Conservation (phyloP, 2,113 vertebrate species). For the Gasterosteus aculeatus region DNA sequence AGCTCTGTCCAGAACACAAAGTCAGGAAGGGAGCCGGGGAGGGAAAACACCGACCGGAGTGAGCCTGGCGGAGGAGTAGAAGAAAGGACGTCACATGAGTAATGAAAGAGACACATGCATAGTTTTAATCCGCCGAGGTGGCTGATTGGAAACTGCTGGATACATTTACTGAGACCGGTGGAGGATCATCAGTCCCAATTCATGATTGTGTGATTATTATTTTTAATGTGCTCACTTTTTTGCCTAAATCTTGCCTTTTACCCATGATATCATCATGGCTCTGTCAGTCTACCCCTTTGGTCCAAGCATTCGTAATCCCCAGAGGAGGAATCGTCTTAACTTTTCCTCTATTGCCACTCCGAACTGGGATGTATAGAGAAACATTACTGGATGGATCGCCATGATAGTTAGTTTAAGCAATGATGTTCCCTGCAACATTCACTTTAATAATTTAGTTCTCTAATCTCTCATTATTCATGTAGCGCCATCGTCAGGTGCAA, state of each 20-base stretch:
- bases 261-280: neutral
- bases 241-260: neutral
- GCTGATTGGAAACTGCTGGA: slow-evolving; percentile 13
- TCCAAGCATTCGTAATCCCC: neutral
- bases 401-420: neutral
- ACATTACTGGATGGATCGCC: neutral
- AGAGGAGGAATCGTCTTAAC: neutral
- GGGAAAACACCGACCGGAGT: slow-evolving; percentile 28
- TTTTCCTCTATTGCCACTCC: neutral
- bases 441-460: neutral
- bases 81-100: slow-evolving; percentile 39
- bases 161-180: neutral
- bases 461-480: neutral
- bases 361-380: neutral
- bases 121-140: slow-evolving; percentile 19
- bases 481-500: neutral
- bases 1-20: slow-evolving; percentile 49
- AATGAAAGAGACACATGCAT: slow-evolving; percentile 29
- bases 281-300: neutral
- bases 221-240: neutral
- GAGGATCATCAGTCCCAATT: neutral
- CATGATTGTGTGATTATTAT: neutral
- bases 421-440: neutral
- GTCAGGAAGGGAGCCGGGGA: slow-evolving; percentile 27
- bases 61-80: slow-evolving; percentile 49